Base-by-base conservation (phyloP, 2,888 invertebrate species). In the Asteroscopus sphinx region DNA sequence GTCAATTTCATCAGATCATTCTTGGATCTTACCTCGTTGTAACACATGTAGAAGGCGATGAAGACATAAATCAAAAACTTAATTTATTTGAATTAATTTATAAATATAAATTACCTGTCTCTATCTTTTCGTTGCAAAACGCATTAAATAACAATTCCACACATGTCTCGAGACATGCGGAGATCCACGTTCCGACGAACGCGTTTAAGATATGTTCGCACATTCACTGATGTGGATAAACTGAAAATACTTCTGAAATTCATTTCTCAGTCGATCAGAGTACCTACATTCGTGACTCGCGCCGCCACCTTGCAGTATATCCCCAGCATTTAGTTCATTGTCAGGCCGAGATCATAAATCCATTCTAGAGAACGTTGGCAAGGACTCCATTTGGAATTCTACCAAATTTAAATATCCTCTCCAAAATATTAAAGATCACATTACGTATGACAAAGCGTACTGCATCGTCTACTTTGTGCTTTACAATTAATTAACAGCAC, bases 361-460 rank as follows among this genome's bases (percentile, higher is more conserved):
- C 76, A 69, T 76, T 82, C 60, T 65, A 81, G 77, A 85, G 81
- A 84, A 79, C 82, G 84, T 88, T 91, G 90, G 88, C 90, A 89
- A 86, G 83, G 82, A 82, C 79, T 80, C 74, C 69, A 76, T 74
- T 91, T 92, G 92, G 91, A 91, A 87, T 82, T 76, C 74, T 83
- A 89, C 90, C 91, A 92, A 92, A 89, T 90, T 91, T 88, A 87
- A 90, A 91, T 88, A 88, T 87, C 82, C 81, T 85, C 87, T 85
- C 76, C 71, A 73, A 87, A 87, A 86, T 87, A 81, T 85, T 89
- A 87, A 88, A 88, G 82, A 80, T 82, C 80, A 77, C 81, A 82
- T 88, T 87, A 83, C 74, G 77, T 77, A 75, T 86, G 84, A 89
- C 79, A 83, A 82, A 87, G 77, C 64, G 55, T 68, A 80, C 81